These are phyloP conservation scores for Lontra canadensis DNA, from an alignment of 2,113 vertebrate genomes.

Conservation along the genomic window DNA sequence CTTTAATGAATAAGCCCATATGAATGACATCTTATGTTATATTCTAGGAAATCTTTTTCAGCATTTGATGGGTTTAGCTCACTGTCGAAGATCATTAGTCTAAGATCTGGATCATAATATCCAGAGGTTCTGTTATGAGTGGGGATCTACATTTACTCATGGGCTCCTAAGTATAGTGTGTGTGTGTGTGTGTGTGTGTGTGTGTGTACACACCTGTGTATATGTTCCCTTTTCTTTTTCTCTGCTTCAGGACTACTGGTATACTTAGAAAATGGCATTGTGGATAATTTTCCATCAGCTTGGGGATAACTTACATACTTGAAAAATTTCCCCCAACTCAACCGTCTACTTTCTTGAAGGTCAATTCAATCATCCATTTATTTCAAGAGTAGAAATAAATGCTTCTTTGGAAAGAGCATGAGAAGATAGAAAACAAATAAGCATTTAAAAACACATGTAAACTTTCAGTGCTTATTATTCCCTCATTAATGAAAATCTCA, in stretches of 20 bases:
- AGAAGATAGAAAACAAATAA: not conserved
- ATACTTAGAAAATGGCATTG: not conserved
- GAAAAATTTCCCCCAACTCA: not conserved
- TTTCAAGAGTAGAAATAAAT: not conserved
- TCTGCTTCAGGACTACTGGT: not conserved
- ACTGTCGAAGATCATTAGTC: not conserved
- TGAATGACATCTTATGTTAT: not conserved
- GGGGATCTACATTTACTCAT: not conserved
- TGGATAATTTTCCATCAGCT: not conserved
- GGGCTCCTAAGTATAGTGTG: not conserved
- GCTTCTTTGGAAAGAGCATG: not conserved
- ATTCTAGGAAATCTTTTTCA: not conserved
- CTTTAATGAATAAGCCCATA: not conserved
- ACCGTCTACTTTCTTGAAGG: not conserved
- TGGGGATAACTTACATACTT: not conserved
- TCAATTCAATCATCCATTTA: slow-evolving; percentile 18
- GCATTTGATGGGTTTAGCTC: not conserved
- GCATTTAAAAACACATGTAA: not conserved
- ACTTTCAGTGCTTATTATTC: slow-evolving; percentile 16
- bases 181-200: not conserved
- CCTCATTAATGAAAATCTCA: slow-evolving; percentile 50
- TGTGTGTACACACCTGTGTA: not conserved
- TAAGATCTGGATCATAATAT: not conserved
- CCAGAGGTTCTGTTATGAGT: not conserved
- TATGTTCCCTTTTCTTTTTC: not conserved